phyloP scores from a whole-genome alignment of 2,113 vertebrate genomes.

The Syngnathus floridae region DNA sequence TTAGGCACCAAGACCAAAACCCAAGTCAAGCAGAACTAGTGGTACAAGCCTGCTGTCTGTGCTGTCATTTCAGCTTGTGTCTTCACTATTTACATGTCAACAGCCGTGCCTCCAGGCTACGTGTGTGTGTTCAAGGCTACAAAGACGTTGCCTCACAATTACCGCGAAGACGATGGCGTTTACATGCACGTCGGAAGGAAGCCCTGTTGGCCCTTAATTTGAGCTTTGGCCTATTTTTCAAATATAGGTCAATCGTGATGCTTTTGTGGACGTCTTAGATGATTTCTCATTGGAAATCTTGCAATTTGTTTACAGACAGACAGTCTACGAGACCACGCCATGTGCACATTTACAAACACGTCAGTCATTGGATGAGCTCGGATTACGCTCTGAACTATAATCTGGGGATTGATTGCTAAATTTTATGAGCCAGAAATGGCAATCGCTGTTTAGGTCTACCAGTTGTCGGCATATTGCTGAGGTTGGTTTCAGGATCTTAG shows the following conservation, averaged over 20 bases:
- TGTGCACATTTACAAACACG: slow-evolving; percentile 3
- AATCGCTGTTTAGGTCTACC: neutral
- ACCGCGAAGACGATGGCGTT: slow-evolving; percentile 56
- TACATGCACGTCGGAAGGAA: slow-evolving; percentile 26
- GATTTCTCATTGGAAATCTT: slow-evolving; percentile 60
- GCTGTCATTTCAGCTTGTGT: slow-evolving; percentile 58
- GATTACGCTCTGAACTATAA: neutral
- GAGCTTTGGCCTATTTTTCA: slow-evolving; percentile 66
- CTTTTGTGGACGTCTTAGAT: slow-evolving; percentile 53
- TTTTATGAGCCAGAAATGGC: neutral
- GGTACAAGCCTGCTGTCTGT: slow-evolving; percentile 43
- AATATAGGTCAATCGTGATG: slow-evolving; percentile 69
- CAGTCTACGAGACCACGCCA: slow-evolving; percentile 50
- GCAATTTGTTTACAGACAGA: slow-evolving; percentile 41
- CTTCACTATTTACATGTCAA: slow-evolving; percentile 58
- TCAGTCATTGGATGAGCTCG: neutral
- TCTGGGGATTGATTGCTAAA: neutral
- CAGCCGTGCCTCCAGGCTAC: slow-evolving; percentile 49
- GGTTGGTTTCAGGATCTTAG: neutral
- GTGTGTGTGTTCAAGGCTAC: slow-evolving; percentile 44
- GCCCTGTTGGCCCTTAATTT: slow-evolving; percentile 62
- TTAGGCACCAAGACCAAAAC: slow-evolving; percentile 40
- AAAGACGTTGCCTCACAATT: slow-evolving; percentile 52
- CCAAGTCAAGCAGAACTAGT: slow-evolving; percentile 41
- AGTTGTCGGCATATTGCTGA: neutral